A percentile compares a stretch with the other conserved stretches of the same genome.
phyloP scores from a whole-genome alignment of 2,888 invertebrate species.

The Colletes collaris region DNA sequence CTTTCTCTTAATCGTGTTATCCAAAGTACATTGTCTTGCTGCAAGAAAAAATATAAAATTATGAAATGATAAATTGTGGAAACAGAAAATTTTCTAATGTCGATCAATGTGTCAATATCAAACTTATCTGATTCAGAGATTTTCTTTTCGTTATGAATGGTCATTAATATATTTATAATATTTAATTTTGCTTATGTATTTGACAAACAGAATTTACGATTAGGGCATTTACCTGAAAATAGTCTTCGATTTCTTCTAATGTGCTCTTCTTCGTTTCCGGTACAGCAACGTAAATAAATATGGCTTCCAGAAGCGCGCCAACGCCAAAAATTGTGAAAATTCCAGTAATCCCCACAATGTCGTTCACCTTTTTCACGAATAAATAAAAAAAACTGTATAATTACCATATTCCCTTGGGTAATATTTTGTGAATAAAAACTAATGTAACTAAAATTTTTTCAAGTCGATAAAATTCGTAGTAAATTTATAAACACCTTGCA shows the following conservation, averaged over 20 bases:
- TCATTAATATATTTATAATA: not conserved
- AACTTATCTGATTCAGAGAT: too few relatives aligned
- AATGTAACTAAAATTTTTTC: too few relatives aligned
- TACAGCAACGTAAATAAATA: conserved; percentile 87
- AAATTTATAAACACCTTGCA: too few relatives aligned
- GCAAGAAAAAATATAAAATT: conserved; percentile 35
- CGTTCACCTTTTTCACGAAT: conserved; percentile 65
- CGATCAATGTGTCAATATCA: too few relatives aligned
- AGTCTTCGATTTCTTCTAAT: conserved; percentile 90
- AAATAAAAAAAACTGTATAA: conserved; percentile 1
- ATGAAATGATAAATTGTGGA: not conserved
- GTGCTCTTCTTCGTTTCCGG: conserved; percentile 91
- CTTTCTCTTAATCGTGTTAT: conserved; percentile 68
- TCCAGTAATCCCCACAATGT: conserved; percentile 86
- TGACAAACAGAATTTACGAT: conserved; percentile 1
- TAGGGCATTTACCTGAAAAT: conserved; percentile 86
- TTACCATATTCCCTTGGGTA: not conserved
- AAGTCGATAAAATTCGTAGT: too few relatives aligned
- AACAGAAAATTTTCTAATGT: too few relatives aligned
- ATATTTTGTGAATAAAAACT: too few relatives aligned
- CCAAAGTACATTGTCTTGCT: conserved; percentile 78
- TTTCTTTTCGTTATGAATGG: not conserved
- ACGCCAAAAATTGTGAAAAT: conserved; percentile 89
- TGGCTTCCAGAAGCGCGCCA: conserved; percentile 86
- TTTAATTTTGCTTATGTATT: not conserved